Base-by-base conservation (phyloP, 2,888 invertebrate species). In the Phaedon cochleariae region DNA sequence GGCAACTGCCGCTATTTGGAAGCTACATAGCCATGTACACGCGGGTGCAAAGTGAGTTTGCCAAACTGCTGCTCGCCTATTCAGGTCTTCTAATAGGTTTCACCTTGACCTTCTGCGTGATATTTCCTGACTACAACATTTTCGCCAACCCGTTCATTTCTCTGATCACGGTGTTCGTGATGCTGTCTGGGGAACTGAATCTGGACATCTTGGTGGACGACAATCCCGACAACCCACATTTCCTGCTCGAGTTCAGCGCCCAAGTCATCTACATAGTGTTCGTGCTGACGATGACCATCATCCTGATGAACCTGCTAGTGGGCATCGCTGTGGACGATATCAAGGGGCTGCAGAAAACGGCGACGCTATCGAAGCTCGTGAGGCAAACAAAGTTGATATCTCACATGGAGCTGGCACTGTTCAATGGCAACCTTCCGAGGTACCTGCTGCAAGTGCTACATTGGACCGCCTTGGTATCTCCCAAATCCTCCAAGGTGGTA, bases 11-110 rank as follows among this genome's bases (percentile, higher is more conserved):
- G 0, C 89, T 94, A 54, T 93, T 95, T 78, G 95, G 95, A 15
- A 92, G 94, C 0, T 95, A 95, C 78, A 94, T 95, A 1, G 95
- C 95, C 0, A 95, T 95, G 95, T 94, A 94, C 75, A 94, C 94
- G 1, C 90, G 92, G 81, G 94, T 94, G 0, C 93, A 93, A 79
- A 92, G 91, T 53, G 94, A 95, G 84, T 94, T 95, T 74, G 92
- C 92, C 9, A 93, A 94, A 79, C 85, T 95, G 15, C 87, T 95
- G 55, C 86, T 94, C 84, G 94, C 94, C 0, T 95, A 94, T 79
- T 92, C 92, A 0, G 94, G 94, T 76, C 88, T 95, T 67, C 82
- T 95, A 20, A 91, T 95, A 22, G 95, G 94, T 0, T 95, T 95
- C 77, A 93, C 94, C 0, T 91, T 94, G 63, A 93, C 93, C 80